Evolutionary conservation across 2,888 invertebrate species (phyloP).

Genomic region (Anodontia alba): DNA sequence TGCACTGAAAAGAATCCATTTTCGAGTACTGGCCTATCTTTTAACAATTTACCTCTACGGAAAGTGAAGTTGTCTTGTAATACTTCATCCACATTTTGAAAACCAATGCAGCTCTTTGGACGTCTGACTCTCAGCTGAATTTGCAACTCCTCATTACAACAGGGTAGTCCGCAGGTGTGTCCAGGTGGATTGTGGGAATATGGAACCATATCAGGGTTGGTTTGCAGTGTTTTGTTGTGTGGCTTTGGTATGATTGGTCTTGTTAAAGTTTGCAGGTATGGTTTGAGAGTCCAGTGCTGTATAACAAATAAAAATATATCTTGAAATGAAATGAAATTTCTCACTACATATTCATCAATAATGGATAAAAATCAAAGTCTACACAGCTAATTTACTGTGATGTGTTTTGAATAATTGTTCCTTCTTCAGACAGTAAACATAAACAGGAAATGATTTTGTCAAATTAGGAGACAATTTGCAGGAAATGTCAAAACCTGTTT

Average conservation of each 20-base stretch:
- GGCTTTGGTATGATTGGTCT: background rate
- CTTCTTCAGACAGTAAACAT: no score
- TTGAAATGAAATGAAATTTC: no score
- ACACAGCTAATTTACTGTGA: no score
- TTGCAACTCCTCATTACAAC: conserved; percentile 74
- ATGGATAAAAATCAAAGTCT: no score
- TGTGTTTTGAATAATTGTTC: no score
- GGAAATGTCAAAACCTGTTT: no score
- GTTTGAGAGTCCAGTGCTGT: conserved; percentile 37
- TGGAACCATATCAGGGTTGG: conserved; percentile 64
- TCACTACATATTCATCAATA: no score
- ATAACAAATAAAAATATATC: background rate
- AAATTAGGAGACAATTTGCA: no score
- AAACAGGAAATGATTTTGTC: no score
- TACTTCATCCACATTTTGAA: conserved; percentile 44
- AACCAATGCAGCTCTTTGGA: conserved; percentile 65
- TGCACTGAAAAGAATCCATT: conserved; percentile 71
- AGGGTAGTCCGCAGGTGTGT: conserved; percentile 80
- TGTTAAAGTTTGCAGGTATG: background rate
- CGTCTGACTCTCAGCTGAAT: conserved; percentile 53
- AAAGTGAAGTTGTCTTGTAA: conserved; percentile 74
- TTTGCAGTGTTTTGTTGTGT: conserved; percentile 31
- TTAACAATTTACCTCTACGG: conserved; percentile 48
- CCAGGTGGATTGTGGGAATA: conserved; percentile 80
- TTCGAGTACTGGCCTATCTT: conserved; percentile 58